Evolutionary conservation across 2,113 vertebrate genomes (phyloP), one percentile per base, ranked within the genome.

Genomic region (Trichomycterus rosablanca): DNA sequence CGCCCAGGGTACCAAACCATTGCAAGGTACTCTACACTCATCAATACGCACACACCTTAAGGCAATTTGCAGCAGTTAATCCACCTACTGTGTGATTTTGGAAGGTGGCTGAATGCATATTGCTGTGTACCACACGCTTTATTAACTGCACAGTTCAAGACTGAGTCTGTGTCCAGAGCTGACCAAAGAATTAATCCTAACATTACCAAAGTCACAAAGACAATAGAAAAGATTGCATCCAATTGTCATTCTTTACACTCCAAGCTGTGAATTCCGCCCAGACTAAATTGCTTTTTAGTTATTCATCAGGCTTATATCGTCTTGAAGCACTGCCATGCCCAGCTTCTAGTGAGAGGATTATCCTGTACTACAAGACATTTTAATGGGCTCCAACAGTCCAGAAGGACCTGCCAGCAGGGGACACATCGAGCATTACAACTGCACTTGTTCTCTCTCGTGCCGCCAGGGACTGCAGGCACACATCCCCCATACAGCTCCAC

Each of bases 341-440:
- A 22, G 60, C 65, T 68, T 34, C 32, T 22, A 51, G 60, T 51
- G 49, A 71, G 61, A 66, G 60, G 67, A 73, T 73, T 73, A 73
- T 73, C 60, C 63, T 67, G 60, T 64, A 55, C 66, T 68, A 71
- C 67, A 71, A 64, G 59, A 59, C 55, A 57, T 68, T 70, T 63
- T 73, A 76, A 76, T 73, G 70, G 63, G 74, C 67, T 67, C 59
- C 65, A 57, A 55, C 56, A 66, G 67, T 70, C 63, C 70, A 53
- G 67, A 60, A 68, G 60, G 59, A 72, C 55, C 59, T 63, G 62
- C 42, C 66, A 63, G 39, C 66, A 40, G 19, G 55, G 55, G 68
- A 70, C 67, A 56, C 73, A 71, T 55, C n/a, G 11, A 52, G 71
- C 67, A 71, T 76, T 37, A 56, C 60, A 68, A 74, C 53, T 32